Conservation (phyloP, 2,797 vertebrate species). For the Cossypha dichroa region DNA sequence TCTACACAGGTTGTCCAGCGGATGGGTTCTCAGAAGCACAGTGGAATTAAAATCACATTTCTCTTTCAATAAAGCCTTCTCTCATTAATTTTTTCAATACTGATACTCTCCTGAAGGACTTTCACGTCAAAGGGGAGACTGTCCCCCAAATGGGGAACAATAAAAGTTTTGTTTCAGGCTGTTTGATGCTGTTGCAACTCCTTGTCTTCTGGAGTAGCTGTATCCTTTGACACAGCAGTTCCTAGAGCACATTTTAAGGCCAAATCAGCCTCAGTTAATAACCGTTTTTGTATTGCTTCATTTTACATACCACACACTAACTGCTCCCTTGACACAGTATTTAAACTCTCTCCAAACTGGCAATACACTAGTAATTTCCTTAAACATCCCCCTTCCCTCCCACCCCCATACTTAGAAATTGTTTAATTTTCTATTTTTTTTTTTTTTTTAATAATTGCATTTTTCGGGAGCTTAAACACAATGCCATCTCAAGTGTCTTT, state of each 20-base stretch:
- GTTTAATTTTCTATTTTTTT: neutral
- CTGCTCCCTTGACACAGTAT: constrained; percentile 38
- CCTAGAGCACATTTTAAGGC: constrained; percentile 53
- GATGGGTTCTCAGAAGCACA: neutral
- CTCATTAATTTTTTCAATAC: neutral
- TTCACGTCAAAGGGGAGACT: neutral
- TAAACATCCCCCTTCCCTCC: neutral
- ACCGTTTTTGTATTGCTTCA: constrained; percentile 61
- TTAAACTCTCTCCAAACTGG: constrained; percentile 68
- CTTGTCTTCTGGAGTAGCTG: neutral
- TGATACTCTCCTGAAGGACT: neutral
- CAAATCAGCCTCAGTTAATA: constrained; percentile 61
- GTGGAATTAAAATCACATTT: neutral
- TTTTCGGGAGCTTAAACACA: neutral
- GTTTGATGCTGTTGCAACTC: constrained; percentile 32
- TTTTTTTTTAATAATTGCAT: neutral
- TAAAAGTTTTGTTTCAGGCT: neutral
- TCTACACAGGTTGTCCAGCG: neutral
- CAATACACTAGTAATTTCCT: constrained; percentile 38
- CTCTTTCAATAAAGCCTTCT: neutral
- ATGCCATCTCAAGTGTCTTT: neutral
- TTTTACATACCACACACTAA: constrained; percentile 62
- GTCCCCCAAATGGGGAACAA: neutral
- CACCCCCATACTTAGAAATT: neutral
- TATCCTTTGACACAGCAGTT: constrained; percentile 65